Evolutionary conservation across 1,140 invertebrate genomes (phyloP), one percentile per base, ranked within the genome.

Genomic region (Sitodiplosis mosellana): DNA sequence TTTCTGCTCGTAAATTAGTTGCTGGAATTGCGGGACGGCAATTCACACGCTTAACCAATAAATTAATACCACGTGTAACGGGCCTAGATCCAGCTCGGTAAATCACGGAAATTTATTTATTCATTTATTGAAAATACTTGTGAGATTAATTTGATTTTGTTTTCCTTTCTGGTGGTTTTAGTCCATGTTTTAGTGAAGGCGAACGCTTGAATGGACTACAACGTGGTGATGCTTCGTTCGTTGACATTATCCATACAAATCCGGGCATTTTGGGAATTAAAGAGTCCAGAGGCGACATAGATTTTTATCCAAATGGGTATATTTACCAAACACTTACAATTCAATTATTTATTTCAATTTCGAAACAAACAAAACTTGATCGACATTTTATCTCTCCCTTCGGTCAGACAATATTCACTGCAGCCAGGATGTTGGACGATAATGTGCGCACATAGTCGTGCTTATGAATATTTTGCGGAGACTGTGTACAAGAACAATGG

Each of bases 51-150:
- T 38, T 61, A 0, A 69, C 66, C 0, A 62, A 60, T 0, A 49
- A 57, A 21, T 49, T 48, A 0, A 18, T 73, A 2, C 59, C 62
- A 0, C 60, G 65, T 10, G 80, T 84, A 12, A 77, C 76, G 1
- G 80, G 74, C 0, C 56, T 87, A 49, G 82, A 87, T 64, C 33
- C 11, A 38, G 47, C 14, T 33, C 18, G 11, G 46, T 34, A n/a
- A n/a, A n/a, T 20, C 33, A 15, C 3, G n/a, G 33, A 14, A 2
- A 34, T 19, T 47, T 37, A 14, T 22, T 19, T n/a, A n/a, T 27
- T 27, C 27, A 27, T 27, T 27, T 27, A 10, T 5, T 27, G 27
- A 27, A 33, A 8, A 15, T 17, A 7, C 34, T 34, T 20, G 18
- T 11, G 15, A 20, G 20, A 10, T 2, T 37, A 10, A 36, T 47